Evolutionary conservation across 2,113 vertebrate genomes (phyloP).

Genomic region (Anseranas semipalmata): DNA sequence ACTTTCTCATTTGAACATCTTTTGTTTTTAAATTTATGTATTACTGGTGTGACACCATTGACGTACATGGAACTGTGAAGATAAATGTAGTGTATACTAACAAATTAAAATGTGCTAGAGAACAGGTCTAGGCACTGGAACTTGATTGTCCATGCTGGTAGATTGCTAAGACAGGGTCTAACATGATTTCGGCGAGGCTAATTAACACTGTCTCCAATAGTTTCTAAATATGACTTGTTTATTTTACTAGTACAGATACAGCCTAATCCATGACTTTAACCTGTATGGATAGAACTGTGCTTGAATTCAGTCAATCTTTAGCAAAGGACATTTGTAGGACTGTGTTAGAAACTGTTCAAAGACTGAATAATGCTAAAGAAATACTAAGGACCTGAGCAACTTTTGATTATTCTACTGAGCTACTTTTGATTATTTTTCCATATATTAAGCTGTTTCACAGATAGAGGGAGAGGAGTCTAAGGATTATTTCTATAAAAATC

Average conservation of each 20-base stretch:
- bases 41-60: not conserved
- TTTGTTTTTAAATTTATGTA: not conserved
- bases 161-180: not conserved
- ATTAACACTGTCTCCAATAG: not conserved
- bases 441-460: not conserved
- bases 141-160: not conserved
- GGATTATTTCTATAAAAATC: not conserved
- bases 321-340: not conserved
- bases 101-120: not conserved
- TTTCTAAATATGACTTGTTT: not conserved
- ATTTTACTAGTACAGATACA: not conserved
- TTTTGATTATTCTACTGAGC: not conserved
- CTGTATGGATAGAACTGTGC: not conserved
- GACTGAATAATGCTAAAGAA: not conserved
- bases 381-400: fast-evolving
- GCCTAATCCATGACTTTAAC: not conserved
- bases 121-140: not conserved
- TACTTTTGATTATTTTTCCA: not conserved
- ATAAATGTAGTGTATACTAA: not conserved
- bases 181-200: not conserved
- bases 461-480: not conserved
- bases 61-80: not conserved
- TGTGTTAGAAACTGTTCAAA: not conserved
- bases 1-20: not conserved
- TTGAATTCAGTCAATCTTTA: not conserved